Conservation (phyloP, 2,888 invertebrate genomes). For the Gari tellinella region DNA sequence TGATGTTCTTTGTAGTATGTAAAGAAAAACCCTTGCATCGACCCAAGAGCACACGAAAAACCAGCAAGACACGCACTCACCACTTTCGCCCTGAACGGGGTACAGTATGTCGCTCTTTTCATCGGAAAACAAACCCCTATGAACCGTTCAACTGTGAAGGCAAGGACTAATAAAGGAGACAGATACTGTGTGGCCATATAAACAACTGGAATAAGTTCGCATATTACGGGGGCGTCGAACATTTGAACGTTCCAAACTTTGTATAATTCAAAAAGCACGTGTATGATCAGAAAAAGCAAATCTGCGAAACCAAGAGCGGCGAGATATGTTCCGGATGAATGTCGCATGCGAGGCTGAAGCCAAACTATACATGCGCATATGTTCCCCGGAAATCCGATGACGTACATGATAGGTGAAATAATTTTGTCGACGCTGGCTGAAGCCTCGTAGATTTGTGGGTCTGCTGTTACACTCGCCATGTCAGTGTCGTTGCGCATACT, state of each 20-base stretch:
- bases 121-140: slow-evolving; percentile 83
- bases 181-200: slow-evolving; percentile 81
- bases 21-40: slow-evolving; percentile 82
- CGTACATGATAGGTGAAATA: slow-evolving; percentile 74
- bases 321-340: slow-evolving; percentile 83
- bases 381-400: slow-evolving; percentile 84
- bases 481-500: slow-evolving; percentile 44
- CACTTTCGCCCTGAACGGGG: slow-evolving; percentile 75
- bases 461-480: slow-evolving; percentile 22
- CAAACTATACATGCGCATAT: slow-evolving; percentile 81
- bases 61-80: slow-evolving; percentile 72
- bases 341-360: slow-evolving; percentile 82
- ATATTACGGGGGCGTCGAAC: slow-evolving; percentile 76
- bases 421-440: slow-evolving; percentile 43
- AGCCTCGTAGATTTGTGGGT: slow-evolving; percentile 29
- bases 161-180: slow-evolving; percentile 82
- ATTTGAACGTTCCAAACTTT: slow-evolving; percentile 74
- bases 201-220: slow-evolving; percentile 80
- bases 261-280: slow-evolving; percentile 80
- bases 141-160: slow-evolving; percentile 83
- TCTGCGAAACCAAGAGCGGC: slow-evolving; percentile 83
- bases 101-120: slow-evolving; percentile 78
- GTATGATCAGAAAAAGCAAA: slow-evolving; percentile 79
- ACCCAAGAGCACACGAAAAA: slow-evolving; percentile 72
- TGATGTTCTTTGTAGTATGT: slow-evolving; percentile 54